Base-by-base conservation (phyloP, 2,888 invertebrate species). In the Liodrosophila aerea region DNA sequence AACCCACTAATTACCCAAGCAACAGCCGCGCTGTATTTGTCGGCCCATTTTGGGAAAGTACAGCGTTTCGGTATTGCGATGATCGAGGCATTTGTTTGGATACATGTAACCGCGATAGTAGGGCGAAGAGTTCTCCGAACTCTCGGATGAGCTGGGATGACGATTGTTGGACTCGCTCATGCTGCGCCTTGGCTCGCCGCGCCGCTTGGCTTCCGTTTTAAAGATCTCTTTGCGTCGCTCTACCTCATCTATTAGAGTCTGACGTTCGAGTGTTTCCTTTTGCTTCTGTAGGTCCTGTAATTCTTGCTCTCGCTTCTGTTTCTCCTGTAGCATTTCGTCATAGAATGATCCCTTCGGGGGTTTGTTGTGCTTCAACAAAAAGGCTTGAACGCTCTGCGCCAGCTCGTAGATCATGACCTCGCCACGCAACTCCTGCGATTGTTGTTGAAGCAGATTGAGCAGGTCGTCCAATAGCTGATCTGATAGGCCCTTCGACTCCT, bases 331-430 rank as follows among this genome's bases (percentile, higher is more conserved):
- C 97, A 98, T 98, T 91, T 97, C 95, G 64, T 98, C 97, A 81
- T 97, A 97, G 88, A 95, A 97, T 7, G 97, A 97, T 58, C 94
- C 92, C 46, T 92, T 92, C 0, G 93, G 93, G 0, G 96, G 96
- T 87, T 94, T 95, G 87, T 97, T 96, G 89, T 96, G 93, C 15
- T 93, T 91, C 65, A 95, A 93, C 0, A 98, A 91, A 87, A 95
- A 97, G 86, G 93, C 93, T 91, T 95, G 93, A 0, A 95, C 94
- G 86, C 94, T 92, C 80, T 95, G 94, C 1, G 95, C 94, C 40
- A 98, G 89, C 78, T 97, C 94, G 85, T 93, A 95, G 71, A 98
- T 95, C 95, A 97, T 96, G 22, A 95, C 97, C 90, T 95, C 95
- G 0, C 96, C 97, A 51, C 93, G 92, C 11, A 93, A 76, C 66